Evolutionary conservation across 1,140 invertebrate species (phyloP).

Genomic region (Euborellia annulipes): DNA sequence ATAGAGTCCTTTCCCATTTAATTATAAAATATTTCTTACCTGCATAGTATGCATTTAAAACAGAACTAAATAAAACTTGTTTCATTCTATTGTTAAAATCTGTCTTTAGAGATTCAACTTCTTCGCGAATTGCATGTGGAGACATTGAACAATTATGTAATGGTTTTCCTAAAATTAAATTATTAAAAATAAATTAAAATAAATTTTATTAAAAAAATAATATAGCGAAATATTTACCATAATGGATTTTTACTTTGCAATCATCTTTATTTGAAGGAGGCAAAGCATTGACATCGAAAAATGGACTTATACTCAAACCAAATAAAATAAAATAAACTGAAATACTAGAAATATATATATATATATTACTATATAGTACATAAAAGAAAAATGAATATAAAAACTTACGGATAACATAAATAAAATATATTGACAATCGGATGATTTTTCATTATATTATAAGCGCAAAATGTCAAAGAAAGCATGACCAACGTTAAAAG

Average conservation of each 20-base stretch:
- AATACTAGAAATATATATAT: slow-evolving; percentile 44
- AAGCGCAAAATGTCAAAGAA: slow-evolving; percentile 46
- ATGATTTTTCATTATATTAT: slow-evolving; percentile 52
- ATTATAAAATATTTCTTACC: too few relatives aligned
- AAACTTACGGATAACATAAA: slow-evolving; percentile 81
- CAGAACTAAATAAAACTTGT: slow-evolving; percentile 77
- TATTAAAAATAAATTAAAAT: too few relatives aligned
- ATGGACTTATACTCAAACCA: slow-evolving; percentile 51
- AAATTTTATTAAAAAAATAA: too few relatives aligned
- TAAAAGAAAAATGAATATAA: too few relatives aligned
- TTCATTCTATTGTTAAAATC: slow-evolving; percentile 83
- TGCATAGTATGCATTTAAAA: slow-evolving; percentile 79
- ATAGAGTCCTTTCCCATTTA: too few relatives aligned
- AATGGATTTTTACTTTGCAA: slow-evolving; percentile 25
- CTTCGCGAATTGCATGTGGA: slow-evolving; percentile 54
- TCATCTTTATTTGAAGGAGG: slow-evolving; percentile 26
- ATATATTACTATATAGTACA: too few relatives aligned
- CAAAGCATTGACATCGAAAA: slow-evolving; percentile 42
- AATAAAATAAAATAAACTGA: slow-evolving; percentile 76
- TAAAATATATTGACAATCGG: slow-evolving; percentile 59
- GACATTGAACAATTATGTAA: slow-evolving; percentile 56
- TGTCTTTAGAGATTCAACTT: slow-evolving; percentile 64
- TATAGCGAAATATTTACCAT: slow-evolving; percentile 8
- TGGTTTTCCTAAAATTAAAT: slow-evolving; percentile 30
- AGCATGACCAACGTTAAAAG: slow-evolving; percentile 33